A percentile compares a stretch with the other conserved stretches of the same genome.
phyloP scores from a whole-genome alignment of 1,140 invertebrate genomes.

The Drosophila santomea region DNA sequence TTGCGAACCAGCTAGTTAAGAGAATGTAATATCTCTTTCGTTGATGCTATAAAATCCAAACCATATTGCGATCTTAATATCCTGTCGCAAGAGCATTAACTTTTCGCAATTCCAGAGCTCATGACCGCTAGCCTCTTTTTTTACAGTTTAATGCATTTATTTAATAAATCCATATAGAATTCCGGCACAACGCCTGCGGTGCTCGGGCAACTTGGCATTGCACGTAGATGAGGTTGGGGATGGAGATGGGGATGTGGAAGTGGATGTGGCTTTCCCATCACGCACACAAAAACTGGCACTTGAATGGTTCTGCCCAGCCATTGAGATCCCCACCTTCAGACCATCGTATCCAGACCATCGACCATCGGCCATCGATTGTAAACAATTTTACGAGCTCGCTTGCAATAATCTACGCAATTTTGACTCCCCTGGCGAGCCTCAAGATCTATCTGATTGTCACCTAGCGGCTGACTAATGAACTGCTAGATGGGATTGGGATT shows the following conservation, averaged over 20 bases:
- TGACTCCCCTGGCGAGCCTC: too few relatives aligned
- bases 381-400: slow-evolving; percentile 81
- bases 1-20: too few relatives aligned
- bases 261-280: slow-evolving; percentile 30
- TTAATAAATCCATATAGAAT: slow-evolving; percentile 78
- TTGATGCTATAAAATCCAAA: too few relatives aligned
- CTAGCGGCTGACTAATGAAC: slow-evolving; percentile 81
- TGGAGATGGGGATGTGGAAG: too few relatives aligned
- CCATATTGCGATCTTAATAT: not conserved
- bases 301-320: slow-evolving; percentile 54
- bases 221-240: not conserved
- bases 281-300: slow-evolving; percentile 74
- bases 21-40: too few relatives aligned
- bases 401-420: slow-evolving; percentile 82
- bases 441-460: slow-evolving; percentile 75
- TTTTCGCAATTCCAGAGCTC: not conserved
- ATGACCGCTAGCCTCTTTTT: slow-evolving; percentile 14
- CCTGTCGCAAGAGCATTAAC: slow-evolving; percentile 7
- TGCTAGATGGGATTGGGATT: slow-evolving; percentile 22
- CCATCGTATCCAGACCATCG: not conserved
- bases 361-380: slow-evolving; percentile 54
- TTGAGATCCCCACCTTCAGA: slow-evolving; percentile 20
- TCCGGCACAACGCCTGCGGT: slow-evolving; percentile 55
- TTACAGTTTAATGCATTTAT: slow-evolving; percentile 79
- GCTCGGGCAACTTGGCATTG: slow-evolving; percentile 11